Base-by-base conservation (phyloP, 2,888 invertebrate species). In the Blomia tropicalis region DNA sequence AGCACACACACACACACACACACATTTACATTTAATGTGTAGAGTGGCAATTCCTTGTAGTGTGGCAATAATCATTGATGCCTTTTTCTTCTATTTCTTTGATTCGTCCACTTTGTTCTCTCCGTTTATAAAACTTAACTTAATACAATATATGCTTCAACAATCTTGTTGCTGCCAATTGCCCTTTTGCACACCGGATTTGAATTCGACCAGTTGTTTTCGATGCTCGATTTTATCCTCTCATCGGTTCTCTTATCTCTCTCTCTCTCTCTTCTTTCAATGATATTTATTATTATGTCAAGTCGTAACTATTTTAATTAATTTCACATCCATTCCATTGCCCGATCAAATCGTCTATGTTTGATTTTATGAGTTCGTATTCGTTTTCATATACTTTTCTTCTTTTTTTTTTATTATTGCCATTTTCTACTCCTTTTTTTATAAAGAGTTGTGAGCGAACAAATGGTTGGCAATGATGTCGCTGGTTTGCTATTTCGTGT, bases 351-450 rank as follows among this genome's bases (percentile, higher is more conserved):
- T n/a, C 51, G 51, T 47, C n/a, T 47, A 11, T n/a, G 51, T 47
- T 47, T 47, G n/a, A n/a, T 47, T 47, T 47, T 47, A 47, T 27
- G 51, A 47, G 51, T 47, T n/a, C 51, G 51, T 47, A 11, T 47
- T 47, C 51, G 51, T 47, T 47, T 47, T 47, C 51, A 47, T n/a
- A 47, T 11, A n/a, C 7, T 47, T 11, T 47, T 47, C n/a, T 47
- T 47, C 7, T 47, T 47, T 7, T n/a, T 11, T 47, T n/a, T 7
- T 27, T 19, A n/a, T 47, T n/a, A n/a, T 14, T 47, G 22, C 14
- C 23, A 14, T 47, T n/a, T 7, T 47, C 14, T 27, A 11, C 51
- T 47, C 51, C 7, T 36, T 47, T 27, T 47, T 7, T n/a, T 47
- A 41, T 14, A 41, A n/a, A 41, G 14, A n/a, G 41, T 41, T n/a